Percentiles rank a stretch among this genome's conserved stretches.
Conservation (phyloP, 2,797 vertebrate species). For the Meda fulgida region DNA sequence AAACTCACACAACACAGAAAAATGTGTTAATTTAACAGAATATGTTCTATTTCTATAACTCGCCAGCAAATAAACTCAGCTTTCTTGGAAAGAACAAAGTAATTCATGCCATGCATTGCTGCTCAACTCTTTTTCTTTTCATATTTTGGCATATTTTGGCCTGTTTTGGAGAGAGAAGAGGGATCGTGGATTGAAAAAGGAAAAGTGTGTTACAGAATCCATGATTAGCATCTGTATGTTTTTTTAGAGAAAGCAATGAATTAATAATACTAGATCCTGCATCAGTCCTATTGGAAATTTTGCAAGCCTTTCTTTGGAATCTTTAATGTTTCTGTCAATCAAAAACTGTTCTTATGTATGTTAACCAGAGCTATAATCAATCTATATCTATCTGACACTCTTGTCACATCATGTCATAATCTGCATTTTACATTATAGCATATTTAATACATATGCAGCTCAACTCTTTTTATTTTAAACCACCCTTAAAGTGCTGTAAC, state of each 20-base stretch:
- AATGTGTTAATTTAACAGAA: slow-evolving; percentile 1
- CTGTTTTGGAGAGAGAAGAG: not conserved
- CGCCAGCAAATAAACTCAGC: not conserved
- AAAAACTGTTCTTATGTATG: not conserved
- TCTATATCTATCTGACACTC: slow-evolving; percentile 14
- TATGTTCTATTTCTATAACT: slow-evolving; percentile 10
- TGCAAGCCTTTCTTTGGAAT: not conserved
- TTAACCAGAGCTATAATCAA: slow-evolving; percentile 26
- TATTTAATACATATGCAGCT: slow-evolving; percentile 39
- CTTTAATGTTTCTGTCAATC: not conserved
- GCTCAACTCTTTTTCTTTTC: not conserved
- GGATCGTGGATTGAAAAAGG: not conserved
- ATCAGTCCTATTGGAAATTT: not conserved
- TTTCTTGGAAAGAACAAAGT: not conserved
- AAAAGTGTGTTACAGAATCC: not conserved
- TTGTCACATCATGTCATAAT: slow-evolving; percentile 34
- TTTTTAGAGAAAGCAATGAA: not conserved
- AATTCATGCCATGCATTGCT: not conserved
- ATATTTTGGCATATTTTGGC: not conserved
- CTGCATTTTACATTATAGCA: slow-evolving; percentile 18
- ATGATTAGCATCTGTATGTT: not conserved
- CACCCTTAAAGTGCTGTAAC: slow-evolving; percentile 51
- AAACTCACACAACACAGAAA: not conserved
- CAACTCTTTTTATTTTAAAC: slow-evolving; percentile 25
- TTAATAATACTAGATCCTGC: not conserved